Conservation (phyloP, 2,113 vertebrate species). For the Barbus barbus region DNA sequence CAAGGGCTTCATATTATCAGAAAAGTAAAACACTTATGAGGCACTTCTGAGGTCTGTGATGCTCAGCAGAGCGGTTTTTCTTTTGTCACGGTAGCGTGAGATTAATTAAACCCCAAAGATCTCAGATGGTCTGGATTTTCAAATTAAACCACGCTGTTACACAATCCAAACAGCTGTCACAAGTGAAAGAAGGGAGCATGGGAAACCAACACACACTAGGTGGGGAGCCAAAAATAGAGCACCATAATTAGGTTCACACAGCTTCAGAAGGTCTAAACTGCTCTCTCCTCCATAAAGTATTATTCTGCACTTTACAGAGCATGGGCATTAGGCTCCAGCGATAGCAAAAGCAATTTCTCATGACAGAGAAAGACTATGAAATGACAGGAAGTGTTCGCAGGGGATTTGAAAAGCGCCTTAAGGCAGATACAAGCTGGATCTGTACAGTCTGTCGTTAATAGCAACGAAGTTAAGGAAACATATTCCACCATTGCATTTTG, state of each 20-base stretch:
- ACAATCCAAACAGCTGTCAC: conserved; percentile 67
- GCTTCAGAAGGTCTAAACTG: conserved; percentile 60
- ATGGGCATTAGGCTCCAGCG: conserved; percentile 31
- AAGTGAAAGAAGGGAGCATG: conserved; percentile 11
- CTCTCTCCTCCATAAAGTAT: conserved; percentile 54
- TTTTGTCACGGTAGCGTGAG: conserved; percentile 51
- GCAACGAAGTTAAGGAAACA: neutral
- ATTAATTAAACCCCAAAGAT: conserved; percentile 71
- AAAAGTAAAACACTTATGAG: conserved; percentile 9
- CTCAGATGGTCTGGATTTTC: conserved; percentile 65
- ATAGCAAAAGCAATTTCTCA: conserved; percentile 73
- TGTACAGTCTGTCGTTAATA: neutral
- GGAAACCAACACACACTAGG: conserved; percentile 54
- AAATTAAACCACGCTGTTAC: conserved; percentile 58
- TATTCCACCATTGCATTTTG: neutral
- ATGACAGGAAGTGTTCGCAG: conserved; percentile 14
- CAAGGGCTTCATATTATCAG: conserved; percentile 15
- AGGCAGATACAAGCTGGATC: neutral
- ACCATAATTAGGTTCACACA: conserved; percentile 59
- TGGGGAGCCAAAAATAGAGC: conserved; percentile 63
- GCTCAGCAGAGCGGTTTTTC: neutral
- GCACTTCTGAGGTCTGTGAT: conserved; percentile 7
- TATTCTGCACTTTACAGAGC: conserved; percentile 52
- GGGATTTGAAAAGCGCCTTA: neutral
- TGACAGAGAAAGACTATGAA: conserved; percentile 9